Percentiles rank a stretch among this genome's conserved stretches.
phyloP scores from a whole-genome alignment of 1,140 invertebrate species.

The Bombus sylvicola region DNA sequence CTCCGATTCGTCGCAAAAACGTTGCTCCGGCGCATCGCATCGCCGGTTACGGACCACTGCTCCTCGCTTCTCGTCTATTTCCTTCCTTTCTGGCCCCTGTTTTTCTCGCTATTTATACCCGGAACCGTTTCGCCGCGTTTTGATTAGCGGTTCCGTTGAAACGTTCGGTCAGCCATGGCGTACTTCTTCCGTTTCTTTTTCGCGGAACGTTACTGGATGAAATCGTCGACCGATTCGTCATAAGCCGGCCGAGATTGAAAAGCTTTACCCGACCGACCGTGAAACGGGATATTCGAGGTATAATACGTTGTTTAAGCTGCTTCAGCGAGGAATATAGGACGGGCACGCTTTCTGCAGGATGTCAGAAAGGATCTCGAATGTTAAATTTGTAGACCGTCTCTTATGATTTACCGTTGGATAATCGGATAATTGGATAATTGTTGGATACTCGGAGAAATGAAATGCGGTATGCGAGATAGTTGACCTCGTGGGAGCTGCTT shows the following conservation, averaged over 20 bases:
- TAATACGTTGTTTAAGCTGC: slow-evolving; percentile 6
- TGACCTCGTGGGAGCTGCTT: not conserved
- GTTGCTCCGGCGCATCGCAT: slow-evolving; percentile 27
- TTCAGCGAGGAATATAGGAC: not conserved
- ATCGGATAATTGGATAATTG: not conserved
- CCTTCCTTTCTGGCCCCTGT: slow-evolving; percentile 1
- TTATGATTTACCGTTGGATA: not conserved
- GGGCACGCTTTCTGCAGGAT: not conserved
- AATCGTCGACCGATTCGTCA: slow-evolving; percentile 10
- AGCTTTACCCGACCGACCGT: not conserved
- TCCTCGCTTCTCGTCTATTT: slow-evolving; percentile 21
- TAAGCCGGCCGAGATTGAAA: slow-evolving; percentile 24
- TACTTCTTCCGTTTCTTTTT: not conserved
- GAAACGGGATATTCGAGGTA: not conserved
- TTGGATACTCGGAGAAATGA: not conserved
- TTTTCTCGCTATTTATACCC: slow-evolving; percentile 50
- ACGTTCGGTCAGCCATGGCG: slow-evolving; percentile 22
- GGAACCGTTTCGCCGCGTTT: slow-evolving; percentile 47
- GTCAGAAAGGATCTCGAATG: not conserved
- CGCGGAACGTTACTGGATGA: not conserved
- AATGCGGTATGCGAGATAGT: too few relatives aligned
- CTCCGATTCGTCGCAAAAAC: slow-evolving; percentile 55
- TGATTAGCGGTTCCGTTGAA: slow-evolving; percentile 52
- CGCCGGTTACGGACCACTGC: slow-evolving; percentile 43
- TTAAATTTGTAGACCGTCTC: not conserved